These are phyloP conservation scores for Neogale vison DNA, from an alignment of 2,113 vertebrate species.

Conservation along the genomic window DNA sequence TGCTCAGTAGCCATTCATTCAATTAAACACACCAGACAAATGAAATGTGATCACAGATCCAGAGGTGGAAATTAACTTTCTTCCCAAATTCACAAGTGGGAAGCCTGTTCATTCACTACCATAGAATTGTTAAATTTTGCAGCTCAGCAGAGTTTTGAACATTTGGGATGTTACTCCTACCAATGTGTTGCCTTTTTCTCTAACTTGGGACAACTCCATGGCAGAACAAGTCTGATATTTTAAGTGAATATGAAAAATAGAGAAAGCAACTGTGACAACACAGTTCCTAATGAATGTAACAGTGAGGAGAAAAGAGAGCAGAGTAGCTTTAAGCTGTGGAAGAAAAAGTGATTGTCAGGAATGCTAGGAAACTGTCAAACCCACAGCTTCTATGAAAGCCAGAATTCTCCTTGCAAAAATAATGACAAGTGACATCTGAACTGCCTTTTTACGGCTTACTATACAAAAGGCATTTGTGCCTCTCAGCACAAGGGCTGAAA, in stretches of 20 bases:
- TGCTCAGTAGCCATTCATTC: not conserved
- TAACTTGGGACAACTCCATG: conserved; percentile 36
- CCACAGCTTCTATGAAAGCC: not conserved
- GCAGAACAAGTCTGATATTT: conserved; percentile 54
- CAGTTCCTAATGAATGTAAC: conserved; percentile 50
- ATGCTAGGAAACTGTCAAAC: conserved; percentile 54
- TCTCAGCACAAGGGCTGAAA: not conserved
- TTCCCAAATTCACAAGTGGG: not conserved
- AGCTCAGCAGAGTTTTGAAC: conserved; percentile 28
- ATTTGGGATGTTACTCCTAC: conserved; percentile 30
- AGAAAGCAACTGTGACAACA: conserved; percentile 46
- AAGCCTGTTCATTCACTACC: not conserved
- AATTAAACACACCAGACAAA: not conserved
- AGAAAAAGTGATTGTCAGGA: conserved; percentile 43
- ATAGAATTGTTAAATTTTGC: conserved; percentile 41
- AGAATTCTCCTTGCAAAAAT: conserved; percentile 41
- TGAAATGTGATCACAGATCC: not conserved
- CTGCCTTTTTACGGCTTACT: conserved; percentile 22
- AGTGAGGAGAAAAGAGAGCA: conserved; percentile 3
- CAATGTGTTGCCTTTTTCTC: conserved; percentile 23
- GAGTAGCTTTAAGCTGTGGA: not conserved
- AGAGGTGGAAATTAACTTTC: conserved; percentile 33
- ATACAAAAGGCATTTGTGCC: conserved; percentile 50
- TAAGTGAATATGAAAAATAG: conserved; percentile 69
- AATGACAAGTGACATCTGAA: not conserved